phyloP scores from a whole-genome alignment of 2,888 invertebrate species.

The Argyresthia albistria region DNA sequence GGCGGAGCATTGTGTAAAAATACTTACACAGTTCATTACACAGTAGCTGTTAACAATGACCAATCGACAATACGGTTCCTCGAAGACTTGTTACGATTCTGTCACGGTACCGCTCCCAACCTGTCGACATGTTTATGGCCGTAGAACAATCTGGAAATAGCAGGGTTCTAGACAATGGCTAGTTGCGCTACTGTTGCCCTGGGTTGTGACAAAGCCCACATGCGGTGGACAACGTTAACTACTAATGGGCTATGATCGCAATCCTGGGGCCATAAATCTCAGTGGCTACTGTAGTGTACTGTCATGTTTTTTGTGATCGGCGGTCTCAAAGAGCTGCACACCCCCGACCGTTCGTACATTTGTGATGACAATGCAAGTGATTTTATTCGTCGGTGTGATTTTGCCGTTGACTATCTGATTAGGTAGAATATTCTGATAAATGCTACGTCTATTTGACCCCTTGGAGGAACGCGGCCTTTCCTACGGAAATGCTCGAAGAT shows the following conservation, averaged over 20 bases:
- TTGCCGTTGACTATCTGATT: too few species aligned
- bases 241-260: conserved; percentile 68
- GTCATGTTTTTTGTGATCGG: background rate
- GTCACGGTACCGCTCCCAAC: conserved; percentile 21
- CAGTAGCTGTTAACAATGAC: background rate
- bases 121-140: conserved; percentile 64
- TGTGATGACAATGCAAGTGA: background rate
- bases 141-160: conserved; percentile 41
- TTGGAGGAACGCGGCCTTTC: too few species aligned
- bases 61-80: conserved; percentile 1
- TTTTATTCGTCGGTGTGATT: background rate
- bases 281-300: conserved; percentile 16
- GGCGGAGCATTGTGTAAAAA: background rate
- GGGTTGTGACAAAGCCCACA: conserved; percentile 43
- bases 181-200: conserved; percentile 29
- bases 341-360: background rate
- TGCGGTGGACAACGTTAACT: conserved; percentile 51
- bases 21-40: conserved; percentile 1
- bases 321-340: background rate
- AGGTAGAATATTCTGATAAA: too few species aligned
- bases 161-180: conserved; percentile 13
- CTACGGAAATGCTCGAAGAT: too few species aligned
- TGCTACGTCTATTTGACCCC: too few species aligned
- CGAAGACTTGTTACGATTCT: conserved; percentile 3
- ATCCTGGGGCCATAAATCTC: conserved; percentile 59